Evolutionary conservation across 2,888 invertebrate genomes (phyloP).

Genomic region (Hololepta plana): DNA sequence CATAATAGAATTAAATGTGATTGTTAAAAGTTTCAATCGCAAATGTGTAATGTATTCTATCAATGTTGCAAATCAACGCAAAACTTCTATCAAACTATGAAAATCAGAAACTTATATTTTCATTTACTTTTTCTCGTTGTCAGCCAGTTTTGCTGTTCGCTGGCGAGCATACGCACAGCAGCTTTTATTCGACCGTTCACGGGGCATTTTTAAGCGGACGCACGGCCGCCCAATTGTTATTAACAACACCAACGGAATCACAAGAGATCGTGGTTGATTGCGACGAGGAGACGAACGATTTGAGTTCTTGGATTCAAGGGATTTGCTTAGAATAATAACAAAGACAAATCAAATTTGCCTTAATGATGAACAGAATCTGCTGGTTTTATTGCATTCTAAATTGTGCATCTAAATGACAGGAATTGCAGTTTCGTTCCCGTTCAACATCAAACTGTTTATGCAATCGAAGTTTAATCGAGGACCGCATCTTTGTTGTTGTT

Average conservation of each 20-base stretch:
- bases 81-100: no score
- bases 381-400: no score
- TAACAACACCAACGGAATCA: conserved; percentile 26
- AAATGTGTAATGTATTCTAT: background rate
- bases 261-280: conserved; percentile 43
- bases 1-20: no score
- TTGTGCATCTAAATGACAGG: no score
- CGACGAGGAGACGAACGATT: conserved; percentile 59
- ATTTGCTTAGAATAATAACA: conserved; percentile 59
- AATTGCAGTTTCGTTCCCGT: no score
- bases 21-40: background rate
- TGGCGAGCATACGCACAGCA: conserved; percentile 89
- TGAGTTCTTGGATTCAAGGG: conserved; percentile 78
- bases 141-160: conserved; percentile 78
- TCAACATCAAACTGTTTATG: no score
- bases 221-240: conserved; percentile 55
- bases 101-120: no score
- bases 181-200: conserved; percentile 88
- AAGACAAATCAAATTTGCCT: no score
- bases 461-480: no score
- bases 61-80: no score
- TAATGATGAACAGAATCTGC: no score
- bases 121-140: conserved; percentile 16
- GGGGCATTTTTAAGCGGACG: conserved; percentile 83
- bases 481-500: no score